A percentile compares a stretch with the other conserved stretches of the same genome.
Conservation (phyloP, 2,797 vertebrate genomes). For the Allobates femoralis region DNA sequence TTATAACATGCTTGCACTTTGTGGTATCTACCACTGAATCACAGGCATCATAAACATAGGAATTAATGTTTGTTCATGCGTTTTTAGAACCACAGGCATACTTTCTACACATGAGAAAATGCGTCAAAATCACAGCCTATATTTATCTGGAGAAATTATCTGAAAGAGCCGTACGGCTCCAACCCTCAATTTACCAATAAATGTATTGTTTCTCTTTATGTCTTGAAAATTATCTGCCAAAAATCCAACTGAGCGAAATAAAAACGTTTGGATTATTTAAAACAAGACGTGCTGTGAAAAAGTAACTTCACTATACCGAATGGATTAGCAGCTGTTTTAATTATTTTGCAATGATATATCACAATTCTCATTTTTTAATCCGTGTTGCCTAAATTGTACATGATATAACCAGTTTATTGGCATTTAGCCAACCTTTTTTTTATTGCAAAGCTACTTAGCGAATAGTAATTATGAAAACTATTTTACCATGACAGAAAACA, state of each 20-base stretch:
- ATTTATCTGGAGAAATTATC: slow-evolving; percentile 31
- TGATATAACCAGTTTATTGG: neutral
- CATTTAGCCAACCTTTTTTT: neutral
- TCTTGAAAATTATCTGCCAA: slow-evolving; percentile 28
- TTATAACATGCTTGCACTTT: slow-evolving; percentile 54
- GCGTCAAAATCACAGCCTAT: slow-evolving; percentile 34
- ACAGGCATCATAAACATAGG: slow-evolving; percentile 47
- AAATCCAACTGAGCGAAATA: slow-evolving; percentile 3
- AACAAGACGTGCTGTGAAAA: neutral
- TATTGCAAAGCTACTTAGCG: too few relatives aligned
- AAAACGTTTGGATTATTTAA: neutral
- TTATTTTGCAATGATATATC: neutral
- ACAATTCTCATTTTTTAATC: neutral
- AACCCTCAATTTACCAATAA: slow-evolving; percentile 42
- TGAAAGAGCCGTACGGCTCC: neutral
- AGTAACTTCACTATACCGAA: neutral
- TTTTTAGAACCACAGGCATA: slow-evolving; percentile 51
- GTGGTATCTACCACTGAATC: slow-evolving; percentile 54
- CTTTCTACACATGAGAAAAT: slow-evolving; percentile 53
- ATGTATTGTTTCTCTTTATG: slow-evolving; percentile 30
- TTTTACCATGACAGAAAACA: neutral
- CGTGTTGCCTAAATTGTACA: neutral
- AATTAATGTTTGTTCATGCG: slow-evolving; percentile 50
- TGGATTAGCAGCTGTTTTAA: neutral
- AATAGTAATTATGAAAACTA: neutral